phyloP scores from a whole-genome alignment of 2,113 vertebrate species.

The Alouatta palliata region DNA sequence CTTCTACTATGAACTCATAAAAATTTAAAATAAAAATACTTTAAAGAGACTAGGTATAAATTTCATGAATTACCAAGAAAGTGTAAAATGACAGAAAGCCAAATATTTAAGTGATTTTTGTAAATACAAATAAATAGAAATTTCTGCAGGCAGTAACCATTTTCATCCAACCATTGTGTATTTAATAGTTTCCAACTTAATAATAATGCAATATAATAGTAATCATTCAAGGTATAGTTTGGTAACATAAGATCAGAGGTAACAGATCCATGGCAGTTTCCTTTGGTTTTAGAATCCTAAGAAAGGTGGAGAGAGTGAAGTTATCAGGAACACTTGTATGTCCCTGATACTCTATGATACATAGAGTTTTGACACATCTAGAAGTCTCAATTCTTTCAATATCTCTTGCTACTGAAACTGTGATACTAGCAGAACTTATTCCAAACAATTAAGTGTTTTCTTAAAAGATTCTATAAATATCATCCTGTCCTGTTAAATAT shows the following conservation, averaged over 20 bases:
- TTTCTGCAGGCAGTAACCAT: background rate
- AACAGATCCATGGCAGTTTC: background rate
- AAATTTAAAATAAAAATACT: too few species aligned
- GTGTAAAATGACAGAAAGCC: background rate
- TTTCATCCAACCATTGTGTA: background rate
- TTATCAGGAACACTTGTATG: background rate
- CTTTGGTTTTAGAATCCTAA: background rate
- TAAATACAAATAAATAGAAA: background rate
- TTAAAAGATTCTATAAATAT: background rate
- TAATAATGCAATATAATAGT: background rate
- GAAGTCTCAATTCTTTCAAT: background rate
- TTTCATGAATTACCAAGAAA: background rate
- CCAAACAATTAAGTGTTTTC: background rate
- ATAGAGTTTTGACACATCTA: background rate
- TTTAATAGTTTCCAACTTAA: background rate
- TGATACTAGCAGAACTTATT: background rate
- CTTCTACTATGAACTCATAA: too few species aligned
- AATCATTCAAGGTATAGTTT: background rate
- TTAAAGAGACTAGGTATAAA: background rate
- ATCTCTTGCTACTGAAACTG: background rate
- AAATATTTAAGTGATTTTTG: background rate
- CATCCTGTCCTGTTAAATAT: background rate
- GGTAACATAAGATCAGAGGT: background rate
- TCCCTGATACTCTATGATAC: too few species aligned
- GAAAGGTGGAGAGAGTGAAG: background rate